Conservation (phyloP, 1,140 invertebrate genomes). For the Aphaenogaster floridana region DNA sequence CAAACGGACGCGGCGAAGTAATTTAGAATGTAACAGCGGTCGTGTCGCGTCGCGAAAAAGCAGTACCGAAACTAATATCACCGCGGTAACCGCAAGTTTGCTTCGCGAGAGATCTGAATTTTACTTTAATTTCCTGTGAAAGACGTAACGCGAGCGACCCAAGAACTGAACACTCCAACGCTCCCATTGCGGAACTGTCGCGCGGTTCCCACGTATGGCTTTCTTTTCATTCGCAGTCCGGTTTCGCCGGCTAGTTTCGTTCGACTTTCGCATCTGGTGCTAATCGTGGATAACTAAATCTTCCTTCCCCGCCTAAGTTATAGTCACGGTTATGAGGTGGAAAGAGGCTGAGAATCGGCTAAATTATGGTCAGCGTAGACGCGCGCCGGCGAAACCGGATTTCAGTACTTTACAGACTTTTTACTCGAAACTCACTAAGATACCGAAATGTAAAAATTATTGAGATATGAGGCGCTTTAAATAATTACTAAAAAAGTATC, state of each 20-base stretch:
- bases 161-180: not conserved
- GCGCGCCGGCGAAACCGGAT: constrained; percentile 17
- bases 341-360: constrained; percentile 10
- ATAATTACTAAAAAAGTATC: not conserved
- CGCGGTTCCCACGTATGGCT: constrained; percentile 44
- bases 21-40: constrained; percentile 39
- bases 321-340: not conserved
- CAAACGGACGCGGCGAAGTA: constrained; percentile 18
- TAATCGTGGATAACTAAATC: constrained; percentile 41
- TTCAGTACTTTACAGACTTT: not conserved
- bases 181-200: constrained; percentile 28
- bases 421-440: not conserved
- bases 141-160: not conserved
- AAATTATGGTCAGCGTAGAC: constrained; percentile 12
- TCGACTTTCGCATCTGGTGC: constrained; percentile 18
- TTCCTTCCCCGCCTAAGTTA: constrained; percentile 12
- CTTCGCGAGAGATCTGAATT: constrained; percentile 9
- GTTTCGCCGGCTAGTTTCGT: constrained; percentile 26
- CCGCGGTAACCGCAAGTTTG: constrained; percentile 23
- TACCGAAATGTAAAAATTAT: constrained; percentile 16
- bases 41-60: not conserved
- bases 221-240: constrained; percentile 40
- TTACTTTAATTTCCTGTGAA: constrained; percentile 8
- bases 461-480: not conserved
- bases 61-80: constrained; percentile 26